These are phyloP conservation scores for Stictocephala bisonia DNA, from an alignment of 2,888 invertebrate genomes.

Conservation along the genomic window DNA sequence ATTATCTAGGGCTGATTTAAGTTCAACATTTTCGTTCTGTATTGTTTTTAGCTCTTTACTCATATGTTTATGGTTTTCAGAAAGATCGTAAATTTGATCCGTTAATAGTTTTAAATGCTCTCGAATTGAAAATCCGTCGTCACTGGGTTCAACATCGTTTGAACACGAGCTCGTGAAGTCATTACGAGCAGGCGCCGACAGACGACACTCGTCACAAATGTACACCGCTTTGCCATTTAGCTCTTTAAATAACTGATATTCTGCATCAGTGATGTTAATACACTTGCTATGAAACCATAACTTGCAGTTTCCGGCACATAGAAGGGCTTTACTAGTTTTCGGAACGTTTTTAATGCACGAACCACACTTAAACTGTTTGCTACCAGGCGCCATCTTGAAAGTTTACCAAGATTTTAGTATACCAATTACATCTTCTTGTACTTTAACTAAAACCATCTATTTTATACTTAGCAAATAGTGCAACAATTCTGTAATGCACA, in stretches of 20 bases:
- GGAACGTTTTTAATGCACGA: conserved; percentile 9
- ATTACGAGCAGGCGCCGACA: not conserved
- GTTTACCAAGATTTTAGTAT: too few relatives aligned
- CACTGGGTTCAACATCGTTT: not conserved
- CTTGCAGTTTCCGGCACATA: not conserved
- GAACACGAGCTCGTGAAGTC: not conserved
- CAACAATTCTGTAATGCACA: too few relatives aligned
- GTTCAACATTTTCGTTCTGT: not conserved
- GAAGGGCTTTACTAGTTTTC: conserved; percentile 4
- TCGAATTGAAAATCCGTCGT: not conserved
- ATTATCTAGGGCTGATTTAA: not conserved
- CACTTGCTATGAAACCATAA: conserved; percentile 10
- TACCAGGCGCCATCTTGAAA: not conserved
- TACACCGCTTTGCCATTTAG: conserved; percentile 10
- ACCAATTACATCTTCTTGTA: too few relatives aligned
- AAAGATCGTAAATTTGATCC: not conserved
- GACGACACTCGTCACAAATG: not conserved
- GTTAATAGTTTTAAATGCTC: not conserved
- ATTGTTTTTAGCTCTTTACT: not conserved
- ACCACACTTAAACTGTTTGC: not conserved
- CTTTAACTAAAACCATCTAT: too few relatives aligned
- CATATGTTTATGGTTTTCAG: not conserved
- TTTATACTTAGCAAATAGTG: too few relatives aligned
- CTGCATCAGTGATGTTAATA: not conserved
- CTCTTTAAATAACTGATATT: conserved; percentile 2